These are phyloP conservation scores for Conops quadrifasciatus DNA, from an alignment of 2,888 invertebrate genomes.

Conservation along the genomic window DNA sequence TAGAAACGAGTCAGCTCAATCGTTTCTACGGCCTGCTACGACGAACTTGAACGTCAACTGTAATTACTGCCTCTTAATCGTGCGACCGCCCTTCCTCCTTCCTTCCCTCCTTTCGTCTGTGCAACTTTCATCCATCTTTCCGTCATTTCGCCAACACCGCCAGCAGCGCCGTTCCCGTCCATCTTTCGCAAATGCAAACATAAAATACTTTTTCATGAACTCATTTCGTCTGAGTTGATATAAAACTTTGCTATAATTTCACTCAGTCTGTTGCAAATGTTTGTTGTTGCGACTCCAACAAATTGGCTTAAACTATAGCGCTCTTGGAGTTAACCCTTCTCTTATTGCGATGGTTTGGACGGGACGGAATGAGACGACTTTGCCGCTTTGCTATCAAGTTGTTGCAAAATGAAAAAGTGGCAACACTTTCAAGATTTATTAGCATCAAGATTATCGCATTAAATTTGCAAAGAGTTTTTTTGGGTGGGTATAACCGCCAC, in stretches of 20 bases:
- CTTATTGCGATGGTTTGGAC: background rate
- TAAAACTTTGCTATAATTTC: slow-evolving; percentile 30
- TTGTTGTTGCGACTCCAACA: slow-evolving; percentile 36
- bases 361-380: background rate
- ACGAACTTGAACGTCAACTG: slow-evolving; percentile 43
- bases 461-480: slow-evolving; percentile 50
- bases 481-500: background rate
- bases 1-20: no score
- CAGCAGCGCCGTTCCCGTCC: background rate
- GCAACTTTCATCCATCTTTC: background rate
- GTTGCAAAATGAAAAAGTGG: slow-evolving; percentile 54
- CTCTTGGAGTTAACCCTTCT: slow-evolving; percentile 47
- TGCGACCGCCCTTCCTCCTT: background rate
- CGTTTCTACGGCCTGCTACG: background rate
- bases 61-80: slow-evolving; percentile 45
- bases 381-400: slow-evolving; percentile 1
- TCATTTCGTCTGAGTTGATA: slow-evolving; percentile 40
- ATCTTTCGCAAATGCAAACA: slow-evolving; percentile 40
- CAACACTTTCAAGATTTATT: slow-evolving; percentile 63
- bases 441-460: slow-evolving; percentile 64
- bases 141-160: background rate
- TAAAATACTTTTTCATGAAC: slow-evolving; percentile 47
- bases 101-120: background rate
- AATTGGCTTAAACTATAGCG: slow-evolving; percentile 59
- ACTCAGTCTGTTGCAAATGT: slow-evolving; percentile 29